A percentile compares a stretch with the other conserved stretches of the same genome.
Conservation (phyloP, 30 jellyfish, hydroid and myxozoan genomes). For the Aurelia sp. region DNA sequence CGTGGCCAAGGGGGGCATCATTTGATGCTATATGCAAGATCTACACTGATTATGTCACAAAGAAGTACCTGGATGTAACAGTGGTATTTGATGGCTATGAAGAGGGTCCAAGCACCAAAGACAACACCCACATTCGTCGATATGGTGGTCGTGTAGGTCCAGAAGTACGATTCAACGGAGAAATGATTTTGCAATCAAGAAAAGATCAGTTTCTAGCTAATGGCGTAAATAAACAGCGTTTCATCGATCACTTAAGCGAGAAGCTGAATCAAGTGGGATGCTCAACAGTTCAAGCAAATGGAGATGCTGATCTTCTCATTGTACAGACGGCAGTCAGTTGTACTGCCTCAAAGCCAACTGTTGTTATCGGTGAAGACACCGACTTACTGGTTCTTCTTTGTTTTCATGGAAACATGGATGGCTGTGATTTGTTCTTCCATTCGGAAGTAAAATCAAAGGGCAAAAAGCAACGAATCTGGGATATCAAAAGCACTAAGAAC, state of each 20-base stretch:
- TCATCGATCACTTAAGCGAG: constrained; percentile 11
- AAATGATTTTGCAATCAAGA: constrained; percentile 39
- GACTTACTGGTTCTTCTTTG: constrained; percentile 54
- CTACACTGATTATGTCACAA: constrained; percentile 38
- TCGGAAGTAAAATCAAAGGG: constrained; percentile 22
- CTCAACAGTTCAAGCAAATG: constrained; percentile 17
- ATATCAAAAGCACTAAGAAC: constrained; percentile 24
- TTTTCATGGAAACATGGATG: constrained; percentile 44
- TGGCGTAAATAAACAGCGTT: constrained; percentile 28
- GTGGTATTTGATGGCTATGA: constrained; percentile 43
- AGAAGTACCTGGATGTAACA: constrained; percentile 3
- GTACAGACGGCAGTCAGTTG: constrained; percentile 33
- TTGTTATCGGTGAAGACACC: constrained; percentile 58
- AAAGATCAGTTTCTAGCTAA: constrained; percentile 47
- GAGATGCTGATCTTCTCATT: constrained; percentile 55
- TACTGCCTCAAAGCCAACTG: constrained; percentile 27
- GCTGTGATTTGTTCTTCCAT: constrained; percentile 7
- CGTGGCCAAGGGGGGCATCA: constrained; percentile 32
- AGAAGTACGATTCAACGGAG: constrained; percentile 34
- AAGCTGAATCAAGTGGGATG: constrained; percentile 29
- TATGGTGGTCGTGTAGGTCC: constrained; percentile 20
- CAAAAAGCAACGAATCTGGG: constrained; percentile 31
- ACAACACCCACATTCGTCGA: constrained; percentile 44
- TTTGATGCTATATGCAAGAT: constrained; percentile 22
- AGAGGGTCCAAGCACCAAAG: constrained; percentile 16